phyloP scores from a whole-genome alignment of 1,140 invertebrate genomes.

The Bombus fervidus region DNA sequence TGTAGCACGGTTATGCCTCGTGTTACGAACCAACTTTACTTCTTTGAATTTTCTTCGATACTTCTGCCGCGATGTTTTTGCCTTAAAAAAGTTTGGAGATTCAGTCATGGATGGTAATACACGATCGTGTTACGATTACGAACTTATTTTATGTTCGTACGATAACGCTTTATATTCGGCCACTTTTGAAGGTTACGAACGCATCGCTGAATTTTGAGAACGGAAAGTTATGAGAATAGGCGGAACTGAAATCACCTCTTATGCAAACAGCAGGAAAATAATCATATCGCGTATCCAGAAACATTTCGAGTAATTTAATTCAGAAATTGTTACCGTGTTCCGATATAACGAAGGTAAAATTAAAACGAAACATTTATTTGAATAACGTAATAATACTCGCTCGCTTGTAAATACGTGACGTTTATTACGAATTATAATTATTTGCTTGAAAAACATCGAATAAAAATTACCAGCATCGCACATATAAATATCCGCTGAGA shows the following conservation, averaged over 20 bases:
- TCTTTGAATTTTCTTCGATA: not conserved
- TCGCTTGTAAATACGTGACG: not conserved
- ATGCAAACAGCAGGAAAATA: not conserved
- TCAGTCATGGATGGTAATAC: not conserved
- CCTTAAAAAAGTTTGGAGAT: slow-evolving; percentile 19
- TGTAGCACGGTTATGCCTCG: not conserved
- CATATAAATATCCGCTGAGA: not conserved
- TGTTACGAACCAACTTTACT: not conserved
- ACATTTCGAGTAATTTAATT: not conserved
- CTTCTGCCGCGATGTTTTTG: not conserved
- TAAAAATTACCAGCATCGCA: not conserved
- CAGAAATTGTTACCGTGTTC: not conserved
- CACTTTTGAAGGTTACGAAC: not conserved
- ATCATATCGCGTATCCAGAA: not conserved
- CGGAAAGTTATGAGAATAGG: not conserved
- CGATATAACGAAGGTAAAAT: slow-evolving; percentile 2
- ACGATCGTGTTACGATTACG: not conserved
- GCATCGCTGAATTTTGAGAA: not conserved
- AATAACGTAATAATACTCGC: not conserved
- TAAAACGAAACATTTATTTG: slow-evolving; percentile 5
- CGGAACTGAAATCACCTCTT: not conserved
- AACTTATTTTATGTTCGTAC: not conserved
- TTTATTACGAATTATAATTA: not conserved
- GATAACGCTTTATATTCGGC: not conserved
- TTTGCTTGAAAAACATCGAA: not conserved